A percentile compares a stretch with the other conserved stretches of the same genome.
These are phyloP conservation scores for Hypena proboscidalis DNA, from an alignment of 2,888 invertebrate species.

Conservation along the genomic window DNA sequence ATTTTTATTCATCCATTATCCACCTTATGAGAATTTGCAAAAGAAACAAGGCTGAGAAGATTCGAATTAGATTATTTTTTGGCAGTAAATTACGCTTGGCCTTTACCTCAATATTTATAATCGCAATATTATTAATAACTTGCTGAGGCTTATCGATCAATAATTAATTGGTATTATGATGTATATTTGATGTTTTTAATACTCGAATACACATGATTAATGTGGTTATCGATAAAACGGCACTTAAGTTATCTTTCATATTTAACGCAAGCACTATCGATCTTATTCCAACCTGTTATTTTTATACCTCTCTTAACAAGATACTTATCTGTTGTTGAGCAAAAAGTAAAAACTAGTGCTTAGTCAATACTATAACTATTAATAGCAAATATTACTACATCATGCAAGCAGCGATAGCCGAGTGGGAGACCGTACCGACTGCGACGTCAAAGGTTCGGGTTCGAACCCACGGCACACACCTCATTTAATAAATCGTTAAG, in stretches of 20 bases:
- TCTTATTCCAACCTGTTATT: conserved; percentile 6
- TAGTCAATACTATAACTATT: conserved; percentile 1
- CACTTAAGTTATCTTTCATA: conserved; percentile 2
- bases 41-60: conserved; percentile 26
- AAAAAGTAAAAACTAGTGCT: conserved; percentile 3
- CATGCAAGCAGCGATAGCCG: no score
- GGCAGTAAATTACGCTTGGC: conserved; percentile 6
- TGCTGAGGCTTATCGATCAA: conserved; percentile 13
- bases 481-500: no score
- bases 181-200: conserved; percentile 3
- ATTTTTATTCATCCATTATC: conserved; percentile 35
- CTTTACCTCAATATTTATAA: conserved; percentile 17
- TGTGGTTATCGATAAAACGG: conserved; percentile 1
- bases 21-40: conserved; percentile 24
- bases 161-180: conserved; percentile 8
- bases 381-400: conserved; percentile 4
- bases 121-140: conserved; percentile 13
- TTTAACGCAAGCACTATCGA: neutral
- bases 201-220: conserved; percentile 7
- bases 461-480: no score
- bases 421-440: no score
- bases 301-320: conserved; percentile 7
- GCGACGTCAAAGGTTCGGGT: no score
- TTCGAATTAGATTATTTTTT: conserved; percentile 18
- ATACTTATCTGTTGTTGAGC: conserved; percentile 11